Conservation (phyloP, 1,140 invertebrate genomes). For the Homalodisca vitripennis region DNA sequence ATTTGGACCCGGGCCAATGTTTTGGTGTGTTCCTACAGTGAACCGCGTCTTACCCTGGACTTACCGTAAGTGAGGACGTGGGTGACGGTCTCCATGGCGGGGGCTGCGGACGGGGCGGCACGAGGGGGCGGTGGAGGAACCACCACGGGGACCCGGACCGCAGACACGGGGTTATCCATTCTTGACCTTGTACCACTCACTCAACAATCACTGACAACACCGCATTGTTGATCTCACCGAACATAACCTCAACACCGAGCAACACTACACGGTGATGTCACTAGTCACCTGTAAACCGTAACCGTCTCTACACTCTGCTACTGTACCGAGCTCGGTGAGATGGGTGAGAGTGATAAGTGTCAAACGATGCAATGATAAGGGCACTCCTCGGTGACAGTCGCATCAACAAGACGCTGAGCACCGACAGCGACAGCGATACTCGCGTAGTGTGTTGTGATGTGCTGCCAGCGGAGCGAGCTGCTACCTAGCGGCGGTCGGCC, state of each 20-base stretch:
- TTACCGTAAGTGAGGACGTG: slow-evolving; percentile 59
- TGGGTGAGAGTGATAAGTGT: neutral
- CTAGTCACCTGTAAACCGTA: too few relatives aligned
- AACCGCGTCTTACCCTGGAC: too few relatives aligned
- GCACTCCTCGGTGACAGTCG: neutral
- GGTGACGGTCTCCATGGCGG: slow-evolving; percentile 53
- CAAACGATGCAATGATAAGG: neutral
- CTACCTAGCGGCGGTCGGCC: neutral
- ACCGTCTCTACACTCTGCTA: too few relatives aligned
- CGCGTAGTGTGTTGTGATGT: too few relatives aligned
- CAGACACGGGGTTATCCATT: neutral
- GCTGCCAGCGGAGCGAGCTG: too few relatives aligned
- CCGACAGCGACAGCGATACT: too few relatives aligned
- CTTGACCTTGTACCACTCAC: too few relatives aligned
- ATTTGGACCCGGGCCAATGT: neutral
- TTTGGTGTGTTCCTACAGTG: neutral
- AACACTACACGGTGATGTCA: too few relatives aligned
- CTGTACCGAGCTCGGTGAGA: too few relatives aligned
- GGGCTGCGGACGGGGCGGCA: neutral
- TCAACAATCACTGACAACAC: neutral
- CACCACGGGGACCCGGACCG: slow-evolving; percentile 1
- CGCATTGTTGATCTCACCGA: too few relatives aligned
- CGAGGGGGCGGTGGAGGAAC: neutral
- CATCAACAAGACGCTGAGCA: too few relatives aligned
- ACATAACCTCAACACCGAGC: too few relatives aligned